Percentiles rank a stretch among this genome's conserved stretches.
These are phyloP conservation scores for Bombus superbus DNA, from an alignment of 1,140 invertebrate genomes.

Conservation along the genomic window DNA sequence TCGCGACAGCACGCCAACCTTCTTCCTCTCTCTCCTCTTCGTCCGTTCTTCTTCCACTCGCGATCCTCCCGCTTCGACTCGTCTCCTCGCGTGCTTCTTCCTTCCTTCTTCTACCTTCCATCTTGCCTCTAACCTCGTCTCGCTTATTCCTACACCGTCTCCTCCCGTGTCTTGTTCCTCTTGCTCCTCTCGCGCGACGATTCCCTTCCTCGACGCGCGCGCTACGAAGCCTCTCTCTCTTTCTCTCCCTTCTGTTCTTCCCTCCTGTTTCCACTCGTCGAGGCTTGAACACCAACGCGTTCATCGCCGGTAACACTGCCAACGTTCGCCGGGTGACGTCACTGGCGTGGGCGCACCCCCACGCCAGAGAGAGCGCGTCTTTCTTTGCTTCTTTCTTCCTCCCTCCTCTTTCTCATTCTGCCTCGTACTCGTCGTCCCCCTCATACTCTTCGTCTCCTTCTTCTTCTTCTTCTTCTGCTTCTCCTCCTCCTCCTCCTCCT, in stretches of 20 bases:
- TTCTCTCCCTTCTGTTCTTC: conserved; percentile 21
- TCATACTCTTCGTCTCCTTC: background rate
- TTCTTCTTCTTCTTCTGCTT: background rate
- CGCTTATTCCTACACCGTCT: background rate
- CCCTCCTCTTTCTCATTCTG: background rate
- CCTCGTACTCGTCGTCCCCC: conserved; percentile 4
- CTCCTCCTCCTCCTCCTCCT: background rate
- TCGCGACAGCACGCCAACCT: conserved; percentile 10
- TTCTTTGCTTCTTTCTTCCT: conserved; percentile 3
- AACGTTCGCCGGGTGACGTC: conserved; percentile 79
- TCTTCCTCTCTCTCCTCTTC: background rate
- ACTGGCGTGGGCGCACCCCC: conserved; percentile 79
- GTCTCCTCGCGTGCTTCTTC: conserved; percentile 5
- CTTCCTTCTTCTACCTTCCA: conserved; percentile 2
- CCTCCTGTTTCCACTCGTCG: conserved; percentile 39
- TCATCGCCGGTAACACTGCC: conserved; percentile 73
- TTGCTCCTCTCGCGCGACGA: conserved; percentile 32
- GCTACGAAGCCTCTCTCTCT: conserved; percentile 42
- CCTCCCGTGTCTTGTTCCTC: background rate
- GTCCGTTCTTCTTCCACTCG: background rate
- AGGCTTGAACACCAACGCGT: conserved; percentile 63
- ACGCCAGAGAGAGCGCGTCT: conserved; percentile 59
- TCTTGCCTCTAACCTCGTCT: conserved; percentile 23
- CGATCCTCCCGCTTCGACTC: conserved; percentile 10
- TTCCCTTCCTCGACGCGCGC: conserved; percentile 58